Conservation (phyloP, 2,113 vertebrate genomes). For the Gymnocephalus cernua region DNA sequence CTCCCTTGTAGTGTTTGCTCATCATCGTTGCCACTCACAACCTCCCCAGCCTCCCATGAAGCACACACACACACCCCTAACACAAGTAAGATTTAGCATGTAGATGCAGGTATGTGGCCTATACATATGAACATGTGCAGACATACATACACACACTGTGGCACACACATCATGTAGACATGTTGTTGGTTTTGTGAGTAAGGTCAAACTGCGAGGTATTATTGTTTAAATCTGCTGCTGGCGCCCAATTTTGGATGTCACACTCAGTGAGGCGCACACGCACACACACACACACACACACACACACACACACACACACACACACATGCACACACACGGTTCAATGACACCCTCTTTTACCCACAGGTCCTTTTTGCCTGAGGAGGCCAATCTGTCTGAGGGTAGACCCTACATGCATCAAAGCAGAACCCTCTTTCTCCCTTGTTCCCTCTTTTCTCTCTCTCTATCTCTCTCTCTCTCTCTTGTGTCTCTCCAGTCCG, state of each 20-base stretch:
- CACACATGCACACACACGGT: conserved; percentile 41
- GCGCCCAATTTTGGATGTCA: conserved; percentile 68
- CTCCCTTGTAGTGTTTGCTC: conserved; percentile 80
- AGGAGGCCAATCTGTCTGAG: conserved; percentile 76
- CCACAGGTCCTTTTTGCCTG: conserved; percentile 79
- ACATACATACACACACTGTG: conserved; percentile 23
- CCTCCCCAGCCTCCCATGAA: conserved; percentile 42
- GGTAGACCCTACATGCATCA: conserved; percentile 59
- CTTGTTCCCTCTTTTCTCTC: conserved; percentile 10
- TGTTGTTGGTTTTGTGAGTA: conserved; percentile 52
- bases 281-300: conserved; percentile 39
- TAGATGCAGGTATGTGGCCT: conserved; percentile 47
- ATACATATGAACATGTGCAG: conserved; percentile 12
- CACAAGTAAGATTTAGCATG: conserved; percentile 28
- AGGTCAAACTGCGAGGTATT: conserved; percentile 68
- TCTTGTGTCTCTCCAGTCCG: conserved; percentile 45
- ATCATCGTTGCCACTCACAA: conserved; percentile 64
- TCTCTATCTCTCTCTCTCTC: neutral
- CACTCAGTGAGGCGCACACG: conserved; percentile 52
- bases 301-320: conserved; percentile 41
- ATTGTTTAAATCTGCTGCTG: conserved; percentile 77
- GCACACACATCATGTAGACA: conserved; percentile 24
- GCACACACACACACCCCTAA: conserved; percentile 15
- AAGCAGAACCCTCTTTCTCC: conserved; percentile 50
- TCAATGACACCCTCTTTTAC: conserved; percentile 71